Evolutionary conservation across 2,797 vertebrate species (phyloP).

Genomic region (Gouania willdenowi): DNA sequence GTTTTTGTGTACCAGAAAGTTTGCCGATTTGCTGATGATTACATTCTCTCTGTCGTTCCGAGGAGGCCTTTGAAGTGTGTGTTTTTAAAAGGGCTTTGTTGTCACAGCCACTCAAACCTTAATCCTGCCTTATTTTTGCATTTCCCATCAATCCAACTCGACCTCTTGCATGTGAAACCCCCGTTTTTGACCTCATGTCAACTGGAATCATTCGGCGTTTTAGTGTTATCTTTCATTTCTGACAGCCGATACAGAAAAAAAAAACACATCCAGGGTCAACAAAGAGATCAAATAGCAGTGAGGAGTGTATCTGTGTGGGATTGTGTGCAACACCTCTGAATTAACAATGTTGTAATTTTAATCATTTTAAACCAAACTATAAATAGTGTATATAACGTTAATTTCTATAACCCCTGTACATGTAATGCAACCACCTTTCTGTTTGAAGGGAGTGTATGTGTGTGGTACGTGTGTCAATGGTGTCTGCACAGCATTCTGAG

Average conservation of each 20-base stretch:
- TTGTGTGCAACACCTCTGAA: slow-evolving; percentile 53
- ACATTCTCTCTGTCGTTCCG: slow-evolving; percentile 1
- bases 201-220: slow-evolving; percentile 64
- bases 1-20: no score
- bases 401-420: slow-evolving; percentile 89
- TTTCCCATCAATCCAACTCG: slow-evolving; percentile 46
- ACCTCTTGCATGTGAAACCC: slow-evolving; percentile 55
- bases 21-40: no score
- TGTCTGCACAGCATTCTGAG: slow-evolving; percentile 84
- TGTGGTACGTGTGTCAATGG: slow-evolving; percentile 86
- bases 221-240: slow-evolving; percentile 18
- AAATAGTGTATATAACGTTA: slow-evolving; percentile 83
- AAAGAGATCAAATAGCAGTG: slow-evolving; percentile 40
- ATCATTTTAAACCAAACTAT: slow-evolving; percentile 78
- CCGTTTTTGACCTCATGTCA: slow-evolving; percentile 44
- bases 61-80: slow-evolving; percentile 29
- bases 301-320: slow-evolving; percentile 36
- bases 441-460: slow-evolving; percentile 89
- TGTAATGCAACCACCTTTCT: slow-evolving; percentile 97
- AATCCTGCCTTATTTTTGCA: slow-evolving; percentile 52
- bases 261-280: no score
- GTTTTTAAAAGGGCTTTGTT: slow-evolving; percentile 62
- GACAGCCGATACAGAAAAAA: slow-evolving; percentile 26
- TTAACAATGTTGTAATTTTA: slow-evolving; percentile 69
- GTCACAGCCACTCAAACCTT: slow-evolving; percentile 39